A percentile compares a stretch with the other conserved stretches of the same genome.
Evolutionary conservation across 2,113 vertebrate species (phyloP).

Genomic region (Oncorhynchus kisutch): DNA sequence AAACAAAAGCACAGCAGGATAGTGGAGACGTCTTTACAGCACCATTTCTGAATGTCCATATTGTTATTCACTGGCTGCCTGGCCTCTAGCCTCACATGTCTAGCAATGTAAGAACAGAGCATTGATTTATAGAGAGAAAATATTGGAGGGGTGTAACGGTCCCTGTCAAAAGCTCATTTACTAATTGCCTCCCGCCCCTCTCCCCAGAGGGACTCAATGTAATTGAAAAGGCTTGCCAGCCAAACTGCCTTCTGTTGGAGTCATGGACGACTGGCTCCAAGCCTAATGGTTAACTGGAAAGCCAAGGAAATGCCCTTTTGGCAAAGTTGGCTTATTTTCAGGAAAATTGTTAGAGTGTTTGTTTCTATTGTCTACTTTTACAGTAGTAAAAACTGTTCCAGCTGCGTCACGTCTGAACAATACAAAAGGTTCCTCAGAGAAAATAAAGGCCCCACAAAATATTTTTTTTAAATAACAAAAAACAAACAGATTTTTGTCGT

Average conservation of each 20-base stretch:
- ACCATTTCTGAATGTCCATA: too few relatives aligned
- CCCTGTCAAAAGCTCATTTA: slow-evolving; percentile 57
- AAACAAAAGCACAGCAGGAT: too few relatives aligned
- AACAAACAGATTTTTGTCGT: too few relatives aligned
- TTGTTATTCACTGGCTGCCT: too few relatives aligned
- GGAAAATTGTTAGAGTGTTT: neutral
- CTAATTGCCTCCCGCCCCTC: slow-evolving; percentile 54
- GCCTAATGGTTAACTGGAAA: slow-evolving; percentile 12
- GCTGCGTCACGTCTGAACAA: neutral
- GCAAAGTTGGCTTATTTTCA: slow-evolving; percentile 1
- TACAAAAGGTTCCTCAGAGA: too few relatives aligned
- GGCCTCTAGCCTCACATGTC: too few relatives aligned
- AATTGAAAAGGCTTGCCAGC: slow-evolving; percentile 61
- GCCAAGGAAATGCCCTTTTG: neutral
- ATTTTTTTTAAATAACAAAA: too few relatives aligned
- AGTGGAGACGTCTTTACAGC: too few relatives aligned
- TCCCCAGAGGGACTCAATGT: slow-evolving; percentile 52
- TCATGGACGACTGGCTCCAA: slow-evolving; percentile 7
- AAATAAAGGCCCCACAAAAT: too few relatives aligned
- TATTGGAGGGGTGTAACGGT: slow-evolving; percentile 28
- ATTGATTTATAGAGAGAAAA: slow-evolving; percentile 38
- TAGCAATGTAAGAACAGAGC: neutral
- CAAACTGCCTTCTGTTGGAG: slow-evolving; percentile 41
- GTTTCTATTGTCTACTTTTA: neutral
- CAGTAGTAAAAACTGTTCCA: neutral